Conservation (phyloP, 2,888 invertebrate genomes). For the Laothoe populi region DNA sequence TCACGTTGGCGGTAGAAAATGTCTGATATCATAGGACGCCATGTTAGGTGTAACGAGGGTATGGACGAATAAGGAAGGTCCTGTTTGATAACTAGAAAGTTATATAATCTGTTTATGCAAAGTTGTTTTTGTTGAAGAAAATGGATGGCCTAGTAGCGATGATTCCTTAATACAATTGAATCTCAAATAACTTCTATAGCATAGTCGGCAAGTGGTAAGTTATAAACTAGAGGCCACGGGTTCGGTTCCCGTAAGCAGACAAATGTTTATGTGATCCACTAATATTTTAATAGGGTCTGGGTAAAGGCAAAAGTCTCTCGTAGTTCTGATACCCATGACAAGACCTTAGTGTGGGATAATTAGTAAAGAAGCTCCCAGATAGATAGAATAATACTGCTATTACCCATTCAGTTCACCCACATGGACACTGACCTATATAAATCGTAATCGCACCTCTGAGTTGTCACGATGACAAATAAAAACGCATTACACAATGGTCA, state of each 20-base stretch:
- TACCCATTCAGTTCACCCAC: neutral
- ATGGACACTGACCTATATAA: constrained; percentile 17
- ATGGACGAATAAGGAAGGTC: constrained; percentile 1
- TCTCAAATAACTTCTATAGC: no score
- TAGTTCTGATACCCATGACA: no score
- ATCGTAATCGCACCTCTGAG: neutral
- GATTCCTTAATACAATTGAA: no score
- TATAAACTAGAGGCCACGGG: no score
- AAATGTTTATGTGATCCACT: no score
- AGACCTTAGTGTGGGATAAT: no score
- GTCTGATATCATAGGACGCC: constrained; percentile 16
- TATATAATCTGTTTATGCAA: neutral
- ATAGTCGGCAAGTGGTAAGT: no score
- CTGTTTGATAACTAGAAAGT: constrained; percentile 15
- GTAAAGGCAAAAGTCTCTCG: no score
- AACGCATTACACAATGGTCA: constrained; percentile 5
- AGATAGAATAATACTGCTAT: neutral
- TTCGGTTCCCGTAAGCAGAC: no score
- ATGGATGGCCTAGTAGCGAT: no score
- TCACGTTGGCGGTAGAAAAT: constrained; percentile 9
- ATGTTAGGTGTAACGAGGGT: neutral
- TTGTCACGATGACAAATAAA: constrained; percentile 17
- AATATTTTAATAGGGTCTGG: no score
- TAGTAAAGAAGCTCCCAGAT: no score
- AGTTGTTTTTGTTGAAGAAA: neutral